Evolutionary conservation across 2,113 vertebrate species (phyloP).

Genomic region (Vireo altiloquus): DNA sequence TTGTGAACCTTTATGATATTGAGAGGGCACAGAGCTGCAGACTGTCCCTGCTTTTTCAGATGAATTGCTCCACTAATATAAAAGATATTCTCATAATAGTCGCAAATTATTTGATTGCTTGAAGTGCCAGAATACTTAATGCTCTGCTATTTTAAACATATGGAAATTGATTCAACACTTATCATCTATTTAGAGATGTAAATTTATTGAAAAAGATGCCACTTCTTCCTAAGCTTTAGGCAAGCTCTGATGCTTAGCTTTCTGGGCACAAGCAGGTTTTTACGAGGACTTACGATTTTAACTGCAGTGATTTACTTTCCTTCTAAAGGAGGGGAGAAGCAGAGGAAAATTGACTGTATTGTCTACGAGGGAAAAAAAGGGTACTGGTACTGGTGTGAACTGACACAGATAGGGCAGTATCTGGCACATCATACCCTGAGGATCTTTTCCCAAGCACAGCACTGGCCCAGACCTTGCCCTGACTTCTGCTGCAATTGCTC

Average conservation of each 20-base stretch:
- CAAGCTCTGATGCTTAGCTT: slow-evolving; percentile 27
- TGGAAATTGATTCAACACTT: slow-evolving; percentile 55
- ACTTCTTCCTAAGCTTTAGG: slow-evolving; percentile 40
- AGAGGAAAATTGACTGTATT: neutral
- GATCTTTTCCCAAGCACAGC: neutral
- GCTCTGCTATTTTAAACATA: slow-evolving; percentile 60
- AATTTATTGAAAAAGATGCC: slow-evolving; percentile 58
- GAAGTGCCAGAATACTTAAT: slow-evolving; percentile 47
- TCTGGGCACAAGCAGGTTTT: slow-evolving; percentile 27
- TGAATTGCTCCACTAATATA: neutral
- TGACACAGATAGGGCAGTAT: neutral
- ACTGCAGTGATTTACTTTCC: neutral
- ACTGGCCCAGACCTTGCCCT: neutral
- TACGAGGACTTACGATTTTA: neutral
- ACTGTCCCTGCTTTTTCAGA: neutral
- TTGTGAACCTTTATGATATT: neutral
- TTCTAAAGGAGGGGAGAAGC: neutral
- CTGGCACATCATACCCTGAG: neutral
- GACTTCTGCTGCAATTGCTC: neutral
- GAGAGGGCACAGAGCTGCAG: neutral
- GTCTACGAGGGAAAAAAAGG: neutral
- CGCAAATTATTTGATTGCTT: slow-evolving; percentile 54
- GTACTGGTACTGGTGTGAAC: neutral
- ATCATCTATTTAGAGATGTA: slow-evolving; percentile 57
- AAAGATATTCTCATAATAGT: slow-evolving; percentile 48